Conservation (phyloP, 2,888 invertebrate genomes). For the Icerya purchasi region DNA sequence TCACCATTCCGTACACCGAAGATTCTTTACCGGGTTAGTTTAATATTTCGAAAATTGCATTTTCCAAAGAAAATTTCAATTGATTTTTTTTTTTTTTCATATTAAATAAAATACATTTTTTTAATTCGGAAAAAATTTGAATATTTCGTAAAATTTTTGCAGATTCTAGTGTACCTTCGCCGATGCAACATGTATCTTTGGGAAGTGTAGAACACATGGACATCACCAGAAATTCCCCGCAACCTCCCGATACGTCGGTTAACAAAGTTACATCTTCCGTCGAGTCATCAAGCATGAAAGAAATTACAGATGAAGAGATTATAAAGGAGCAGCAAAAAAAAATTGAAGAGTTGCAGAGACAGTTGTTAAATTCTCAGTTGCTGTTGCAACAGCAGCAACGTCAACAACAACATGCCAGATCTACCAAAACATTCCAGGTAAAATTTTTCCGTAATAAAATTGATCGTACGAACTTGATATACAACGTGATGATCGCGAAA, state of each 20-base stretch:
- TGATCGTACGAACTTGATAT: not conserved
- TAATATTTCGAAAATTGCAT: not conserved
- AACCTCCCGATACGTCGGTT: slow-evolving; percentile 4
- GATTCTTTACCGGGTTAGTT: slow-evolving; percentile 20
- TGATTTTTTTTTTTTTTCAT: too few species aligned
- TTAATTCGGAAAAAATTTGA: too few species aligned
- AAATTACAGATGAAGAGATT: slow-evolving; percentile 39
- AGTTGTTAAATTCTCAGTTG: slow-evolving; percentile 37
- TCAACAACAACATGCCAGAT: slow-evolving; percentile 26
- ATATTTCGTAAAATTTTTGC: not conserved
- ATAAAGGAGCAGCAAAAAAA: slow-evolving; percentile 64
- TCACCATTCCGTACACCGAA: slow-evolving; percentile 15
- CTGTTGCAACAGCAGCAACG: slow-evolving; percentile 33
- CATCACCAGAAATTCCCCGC: slow-evolving; percentile 2
- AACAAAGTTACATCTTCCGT: slow-evolving; percentile 23
- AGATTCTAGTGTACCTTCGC: slow-evolving; percentile 12
- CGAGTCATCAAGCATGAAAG: not conserved
- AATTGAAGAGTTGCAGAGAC: slow-evolving; percentile 61
- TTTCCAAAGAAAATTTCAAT: too few species aligned
- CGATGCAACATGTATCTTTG: slow-evolving; percentile 1
- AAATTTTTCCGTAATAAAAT: not conserved
- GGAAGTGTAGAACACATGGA: not conserved
- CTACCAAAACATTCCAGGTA: slow-evolving; percentile 23
- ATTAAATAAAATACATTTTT: too few species aligned
- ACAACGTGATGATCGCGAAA: not conserved